phyloP scores from a whole-genome alignment of 2,797 vertebrate genomes.

The Apodemus agrarius region DNA sequence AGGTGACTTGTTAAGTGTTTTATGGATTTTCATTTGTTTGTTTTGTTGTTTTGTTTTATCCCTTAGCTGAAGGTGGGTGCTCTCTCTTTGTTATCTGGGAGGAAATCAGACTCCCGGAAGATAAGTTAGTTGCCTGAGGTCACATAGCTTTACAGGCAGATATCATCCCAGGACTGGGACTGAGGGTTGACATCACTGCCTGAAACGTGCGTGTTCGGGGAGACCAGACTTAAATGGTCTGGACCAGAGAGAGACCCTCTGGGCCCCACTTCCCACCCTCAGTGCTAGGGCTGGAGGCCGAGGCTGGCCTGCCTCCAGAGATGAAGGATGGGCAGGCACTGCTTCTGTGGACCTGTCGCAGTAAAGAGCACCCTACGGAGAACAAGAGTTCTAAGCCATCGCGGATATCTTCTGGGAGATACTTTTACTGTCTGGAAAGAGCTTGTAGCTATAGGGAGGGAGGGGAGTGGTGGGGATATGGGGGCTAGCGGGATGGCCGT shows the following conservation, averaged over 20 bases:
- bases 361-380: background rate
- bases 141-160: background rate
- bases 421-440: slow-evolving; percentile 61
- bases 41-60: background rate
- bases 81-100: background rate
- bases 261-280: slow-evolving; percentile 9
- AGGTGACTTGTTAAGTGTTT: background rate
- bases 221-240: slow-evolving; percentile 30
- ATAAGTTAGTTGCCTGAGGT: background rate
- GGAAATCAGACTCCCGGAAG: slow-evolving; percentile 26
- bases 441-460: background rate
- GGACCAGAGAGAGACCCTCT: background rate
- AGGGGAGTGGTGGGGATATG: background rate
- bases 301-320: background rate
- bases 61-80: background rate
- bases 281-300: background rate
- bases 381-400: background rate
- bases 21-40: background rate
- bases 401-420: background rate
- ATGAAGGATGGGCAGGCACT: background rate
- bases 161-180: background rate
- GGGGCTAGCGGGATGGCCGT: background rate
- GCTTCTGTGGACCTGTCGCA: background rate
- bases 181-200: background rate
- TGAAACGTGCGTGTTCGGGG: background rate